phyloP scores from a whole-genome alignment of 2,797 vertebrate species.

The Trachops cirrhosus region DNA sequence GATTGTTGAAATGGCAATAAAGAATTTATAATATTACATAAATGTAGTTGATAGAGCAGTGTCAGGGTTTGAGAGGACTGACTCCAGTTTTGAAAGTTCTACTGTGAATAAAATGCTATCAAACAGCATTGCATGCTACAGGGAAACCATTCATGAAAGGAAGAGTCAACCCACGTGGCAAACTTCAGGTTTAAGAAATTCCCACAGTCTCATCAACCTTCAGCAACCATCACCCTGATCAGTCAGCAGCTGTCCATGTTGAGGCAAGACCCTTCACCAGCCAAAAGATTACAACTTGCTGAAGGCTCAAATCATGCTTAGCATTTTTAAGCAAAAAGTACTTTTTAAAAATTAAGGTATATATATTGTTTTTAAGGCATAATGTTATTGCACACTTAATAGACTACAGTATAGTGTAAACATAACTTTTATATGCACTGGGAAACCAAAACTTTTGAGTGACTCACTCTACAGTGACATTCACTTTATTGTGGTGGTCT shows the following conservation, averaged over 20 bases:
- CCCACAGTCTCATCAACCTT: not conserved
- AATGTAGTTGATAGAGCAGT: not conserved
- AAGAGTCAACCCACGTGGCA: not conserved
- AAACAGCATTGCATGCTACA: not conserved
- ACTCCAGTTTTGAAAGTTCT: not conserved
- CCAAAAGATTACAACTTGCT: not conserved
- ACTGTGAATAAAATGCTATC: not conserved
- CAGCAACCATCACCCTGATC: not conserved
- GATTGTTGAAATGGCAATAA: not conserved
- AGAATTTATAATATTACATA: not conserved
- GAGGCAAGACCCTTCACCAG: not conserved
- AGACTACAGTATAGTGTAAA: too few species aligned
- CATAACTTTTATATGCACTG: too few species aligned
- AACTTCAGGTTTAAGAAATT: not conserved
- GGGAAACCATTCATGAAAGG: not conserved
- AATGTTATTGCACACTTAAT: too few species aligned
- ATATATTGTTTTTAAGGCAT: too few species aligned
- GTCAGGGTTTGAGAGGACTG: not conserved
- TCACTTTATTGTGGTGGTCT: too few species aligned
- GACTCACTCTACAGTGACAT: too few species aligned
- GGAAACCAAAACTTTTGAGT: too few species aligned
- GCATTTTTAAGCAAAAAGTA: too few species aligned
- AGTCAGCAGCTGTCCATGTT: not conserved
- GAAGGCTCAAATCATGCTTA: not conserved
- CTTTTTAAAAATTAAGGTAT: too few species aligned